These are phyloP conservation scores for Scyliorhinus canicula DNA, from an alignment of 2,797 vertebrate genomes.

Conservation along the genomic window DNA sequence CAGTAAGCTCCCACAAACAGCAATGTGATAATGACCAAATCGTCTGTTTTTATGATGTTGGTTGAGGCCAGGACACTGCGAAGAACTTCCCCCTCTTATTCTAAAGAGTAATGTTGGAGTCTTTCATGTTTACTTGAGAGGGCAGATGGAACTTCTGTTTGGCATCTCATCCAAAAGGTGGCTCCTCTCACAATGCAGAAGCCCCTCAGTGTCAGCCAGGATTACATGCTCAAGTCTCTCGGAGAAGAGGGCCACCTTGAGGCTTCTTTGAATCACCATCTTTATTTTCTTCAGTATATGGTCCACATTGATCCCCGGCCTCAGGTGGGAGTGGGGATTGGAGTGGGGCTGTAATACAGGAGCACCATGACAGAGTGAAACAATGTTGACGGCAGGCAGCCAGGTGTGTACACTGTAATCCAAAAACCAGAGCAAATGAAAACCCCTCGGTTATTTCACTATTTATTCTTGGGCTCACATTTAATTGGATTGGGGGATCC, in stretches of 20 bases:
- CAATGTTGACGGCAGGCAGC: too few relatives aligned
- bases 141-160: too few relatives aligned
- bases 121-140: neutral
- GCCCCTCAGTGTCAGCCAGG: neutral
- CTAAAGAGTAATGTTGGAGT: neutral
- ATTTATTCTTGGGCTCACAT: neutral
- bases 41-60: neutral
- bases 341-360: neutral
- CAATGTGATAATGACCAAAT: neutral
- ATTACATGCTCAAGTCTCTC: neutral
- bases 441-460: neutral
- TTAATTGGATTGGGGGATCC: neutral
- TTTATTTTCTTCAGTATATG: neutral
- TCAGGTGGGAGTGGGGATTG: neutral
- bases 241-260: neutral
- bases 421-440: neutral
- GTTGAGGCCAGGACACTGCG: neutral
- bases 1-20: neutral
- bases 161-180: too few relatives aligned
- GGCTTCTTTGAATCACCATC: neutral
- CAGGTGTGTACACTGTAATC: neutral
- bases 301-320: neutral
- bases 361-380: neutral
- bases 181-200: neutral
- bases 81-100: neutral